Evolutionary conservation across 2,113 vertebrate genomes (phyloP), one percentile per base, ranked within the genome.

Genomic region (Fulica atra): DNA sequence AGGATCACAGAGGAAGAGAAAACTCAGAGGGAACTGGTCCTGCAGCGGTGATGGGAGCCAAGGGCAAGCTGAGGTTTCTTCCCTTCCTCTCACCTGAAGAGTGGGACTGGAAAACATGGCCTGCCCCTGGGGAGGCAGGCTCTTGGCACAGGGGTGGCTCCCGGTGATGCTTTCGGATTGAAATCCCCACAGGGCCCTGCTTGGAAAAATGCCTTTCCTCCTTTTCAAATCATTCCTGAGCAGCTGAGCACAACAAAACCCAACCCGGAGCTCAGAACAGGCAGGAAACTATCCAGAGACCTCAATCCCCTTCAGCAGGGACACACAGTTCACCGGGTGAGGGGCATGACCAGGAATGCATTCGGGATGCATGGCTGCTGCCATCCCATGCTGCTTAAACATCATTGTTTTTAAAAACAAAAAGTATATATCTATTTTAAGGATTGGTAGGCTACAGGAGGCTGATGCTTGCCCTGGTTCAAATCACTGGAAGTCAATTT

Each of bases 261-360:
- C 56, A 42, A 46, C 19, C 31, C 51, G 14, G 54, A 84, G 46
- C 54, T 86, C 68, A 7, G 38, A 31, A 4, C 0, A 11, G 0
- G 44, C 73, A 78, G 59, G 60, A 50, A 63, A 38, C 7, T 1
- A 7, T 18, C 28, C 54, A 2, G 26, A 69, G 84, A 82, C 7
- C 17, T 40, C 57, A 26, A 4, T 65, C 1, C 24, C 31, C 26
- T 16, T 24, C 17, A 42, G 50, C n/a, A 61, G 73, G n/a, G 11
- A 12, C 24, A 31, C 16, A 4, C 0, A 1, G 60, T 36, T 86
- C 46, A 65, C 40, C 25, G 1, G 0, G 33, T 3, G 0, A 80
- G 31, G 23, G 42, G 18, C 31, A 68, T 4, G 1, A 46, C 57
- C 29, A 13, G 36, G 51, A 14, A 29, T 12, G 65, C 64, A 33